These are phyloP conservation scores for Arvicanthis niloticus DNA, from an alignment of 2,113 vertebrate genomes.

Conservation along the genomic window DNA sequence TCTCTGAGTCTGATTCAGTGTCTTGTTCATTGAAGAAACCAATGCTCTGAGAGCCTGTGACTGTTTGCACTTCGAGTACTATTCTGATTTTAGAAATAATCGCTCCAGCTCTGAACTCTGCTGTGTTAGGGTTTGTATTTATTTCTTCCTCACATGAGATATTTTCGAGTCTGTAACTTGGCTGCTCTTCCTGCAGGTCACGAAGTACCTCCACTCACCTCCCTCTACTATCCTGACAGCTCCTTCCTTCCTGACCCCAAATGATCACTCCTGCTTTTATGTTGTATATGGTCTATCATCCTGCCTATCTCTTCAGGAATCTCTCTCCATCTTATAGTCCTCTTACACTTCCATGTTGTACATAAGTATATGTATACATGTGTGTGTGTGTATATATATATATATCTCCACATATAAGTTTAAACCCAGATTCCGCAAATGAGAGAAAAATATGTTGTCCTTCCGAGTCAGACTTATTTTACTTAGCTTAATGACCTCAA, in stretches of 20 bases:
- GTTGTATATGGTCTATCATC: background rate
- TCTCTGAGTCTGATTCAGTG: background rate
- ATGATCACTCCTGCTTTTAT: background rate
- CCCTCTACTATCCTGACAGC: background rate
- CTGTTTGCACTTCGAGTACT: background rate
- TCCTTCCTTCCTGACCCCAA: background rate
- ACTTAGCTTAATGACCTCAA: background rate
- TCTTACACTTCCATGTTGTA: too few relatives aligned
- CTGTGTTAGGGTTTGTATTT: background rate
- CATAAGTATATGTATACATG: too few relatives aligned
- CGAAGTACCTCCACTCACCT: too few relatives aligned
- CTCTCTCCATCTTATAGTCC: too few relatives aligned
- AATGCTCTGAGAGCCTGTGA: background rate
- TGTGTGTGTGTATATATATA: background rate
- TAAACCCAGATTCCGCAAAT: background rate
- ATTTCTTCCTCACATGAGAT: background rate
- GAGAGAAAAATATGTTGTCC: background rate
- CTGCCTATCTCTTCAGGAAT: background rate
- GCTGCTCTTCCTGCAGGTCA: background rate
- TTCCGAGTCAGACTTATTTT: background rate
- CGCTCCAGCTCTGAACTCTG: background rate
- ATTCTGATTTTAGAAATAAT: constrained; percentile 5
- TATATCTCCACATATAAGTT: background rate
- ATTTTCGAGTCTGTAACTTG: background rate
- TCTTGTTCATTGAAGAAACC: background rate